Evolutionary conservation across 2,113 vertebrate species (phyloP), one percentile per base, ranked within the genome.

Genomic region (Cinclus cinclus): DNA sequence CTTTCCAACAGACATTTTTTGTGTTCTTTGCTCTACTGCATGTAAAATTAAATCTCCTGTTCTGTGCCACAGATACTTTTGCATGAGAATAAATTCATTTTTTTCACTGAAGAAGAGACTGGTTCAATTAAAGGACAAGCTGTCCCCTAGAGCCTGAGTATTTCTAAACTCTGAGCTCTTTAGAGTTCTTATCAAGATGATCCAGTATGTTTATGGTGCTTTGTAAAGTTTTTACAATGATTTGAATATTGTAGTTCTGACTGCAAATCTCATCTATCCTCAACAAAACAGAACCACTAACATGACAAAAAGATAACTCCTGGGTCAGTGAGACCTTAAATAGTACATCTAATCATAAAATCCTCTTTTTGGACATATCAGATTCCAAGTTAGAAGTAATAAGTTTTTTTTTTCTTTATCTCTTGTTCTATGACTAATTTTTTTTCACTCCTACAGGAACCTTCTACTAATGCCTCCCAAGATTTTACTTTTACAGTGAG

Each of bases 21-120:
- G 44, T 90, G 56, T 74, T 83, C 83, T 82, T 92, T 97, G 80
- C 95, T 96, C 86, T 92, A 62, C 91, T 97, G 96, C 80, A 92
- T 85, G 80, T 42, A 91, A 95, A 97, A 96, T 97, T 95, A 91
- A 95, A 96, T 86, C 76, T 92, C 94, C 95, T 79, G 16, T 62
- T 96, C 75, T 70, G 77, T 46, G 49, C 70, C 75, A 65, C 80
- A 76, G 83, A 80, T 30, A 56, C 25, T 84, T 94, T 42, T 90
- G 65, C 69, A 87, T 70, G 65, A 89, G 59, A 90, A 94, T 76
- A 83, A 78, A 86, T 89, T 62, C 10, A 24, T 64, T 60, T 22
- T 81, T 56, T 86, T 67, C 47, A 70, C 47, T 6, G 30, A 67
- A 63, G 63, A 79, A 87, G 67, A 83, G 39, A 30, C 39, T 77